A percentile compares a stretch with the other conserved stretches of the same genome.
Conservation (phyloP, 2,797 vertebrate genomes). For the Anomalospiza imberbis region DNA sequence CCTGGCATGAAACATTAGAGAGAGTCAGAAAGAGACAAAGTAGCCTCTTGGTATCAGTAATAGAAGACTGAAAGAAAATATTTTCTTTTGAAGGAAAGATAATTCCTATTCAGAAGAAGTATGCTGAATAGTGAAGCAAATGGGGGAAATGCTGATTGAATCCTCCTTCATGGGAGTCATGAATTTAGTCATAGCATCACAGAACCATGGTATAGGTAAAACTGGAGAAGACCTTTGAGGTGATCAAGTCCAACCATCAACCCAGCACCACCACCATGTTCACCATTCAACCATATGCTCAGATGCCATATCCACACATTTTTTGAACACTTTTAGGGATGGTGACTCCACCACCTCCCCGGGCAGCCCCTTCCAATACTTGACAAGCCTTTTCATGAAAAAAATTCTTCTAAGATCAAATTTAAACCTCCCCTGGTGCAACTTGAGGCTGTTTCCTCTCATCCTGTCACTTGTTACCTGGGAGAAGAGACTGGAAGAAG, state of each 20-base stretch:
- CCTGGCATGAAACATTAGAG: background rate
- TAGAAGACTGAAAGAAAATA: background rate
- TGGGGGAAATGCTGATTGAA: background rate
- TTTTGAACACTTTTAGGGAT: background rate
- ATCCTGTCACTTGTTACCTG: fast-evolving
- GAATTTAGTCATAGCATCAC: background rate
- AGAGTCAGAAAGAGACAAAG: background rate
- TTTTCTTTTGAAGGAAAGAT: background rate
- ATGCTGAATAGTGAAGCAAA: background rate
- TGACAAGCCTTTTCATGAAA: background rate
- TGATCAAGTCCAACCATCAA: background rate
- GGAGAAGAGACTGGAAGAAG: background rate
- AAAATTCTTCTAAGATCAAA: background rate
- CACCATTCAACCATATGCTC: background rate
- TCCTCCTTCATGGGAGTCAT: background rate
- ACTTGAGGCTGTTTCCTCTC: background rate
- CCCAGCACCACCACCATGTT: background rate
- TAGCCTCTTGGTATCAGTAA: background rate
- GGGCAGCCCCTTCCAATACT: background rate
- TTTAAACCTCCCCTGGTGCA: background rate
- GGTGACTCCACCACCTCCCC: background rate
- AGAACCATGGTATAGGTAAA: background rate
- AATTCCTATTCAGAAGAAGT: background rate
- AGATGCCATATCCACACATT: background rate
- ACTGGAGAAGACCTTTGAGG: background rate